Evolutionary conservation across 2,888 invertebrate genomes (phyloP).

Genomic region (Tortricodes alternella): DNA sequence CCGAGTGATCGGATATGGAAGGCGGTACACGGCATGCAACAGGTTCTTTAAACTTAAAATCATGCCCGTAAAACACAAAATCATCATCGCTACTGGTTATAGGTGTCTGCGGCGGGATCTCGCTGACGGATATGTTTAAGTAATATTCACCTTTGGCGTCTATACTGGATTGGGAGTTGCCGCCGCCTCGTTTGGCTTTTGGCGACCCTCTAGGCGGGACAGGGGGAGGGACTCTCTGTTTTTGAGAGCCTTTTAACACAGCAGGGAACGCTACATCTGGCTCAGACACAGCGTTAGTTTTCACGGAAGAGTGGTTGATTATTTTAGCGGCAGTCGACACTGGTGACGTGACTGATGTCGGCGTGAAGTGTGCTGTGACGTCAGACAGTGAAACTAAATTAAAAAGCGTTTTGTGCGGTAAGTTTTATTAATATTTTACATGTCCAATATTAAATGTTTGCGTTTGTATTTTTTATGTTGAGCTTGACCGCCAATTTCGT

Average conservation of each 20-base stretch:
- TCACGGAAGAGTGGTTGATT: constrained; percentile 53
- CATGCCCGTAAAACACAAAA: constrained; percentile 74
- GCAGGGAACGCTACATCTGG: constrained; percentile 87
- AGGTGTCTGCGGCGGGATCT: constrained; percentile 66
- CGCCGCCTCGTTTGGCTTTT: constrained; percentile 83
- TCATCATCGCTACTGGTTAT: constrained; percentile 74
- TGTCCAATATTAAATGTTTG: constrained; percentile 76
- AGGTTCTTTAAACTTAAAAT: constrained; percentile 67
- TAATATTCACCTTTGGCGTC: constrained; percentile 79
- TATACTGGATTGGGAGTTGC: constrained; percentile 63
- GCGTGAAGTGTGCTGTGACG: constrained; percentile 79
- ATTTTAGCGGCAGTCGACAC: constrained; percentile 67
- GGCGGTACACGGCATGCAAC: constrained; percentile 67
- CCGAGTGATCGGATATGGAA: constrained; percentile 67
- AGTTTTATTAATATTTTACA: constrained; percentile 64
- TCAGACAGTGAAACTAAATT: constrained; percentile 79
- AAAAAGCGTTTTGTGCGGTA: constrained; percentile 35
- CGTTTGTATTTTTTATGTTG: constrained; percentile 78
- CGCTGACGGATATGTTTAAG: constrained; percentile 66
- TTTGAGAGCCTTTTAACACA: constrained; percentile 87
- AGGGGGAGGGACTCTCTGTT: constrained; percentile 92
- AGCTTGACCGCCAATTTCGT: constrained; percentile 76
- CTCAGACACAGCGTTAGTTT: constrained; percentile 66
- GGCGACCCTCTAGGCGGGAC: constrained; percentile 93
- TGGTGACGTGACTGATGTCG: constrained; percentile 75